Conservation (phyloP, 1,140 invertebrate species). For the Trichonephila clavata region DNA sequence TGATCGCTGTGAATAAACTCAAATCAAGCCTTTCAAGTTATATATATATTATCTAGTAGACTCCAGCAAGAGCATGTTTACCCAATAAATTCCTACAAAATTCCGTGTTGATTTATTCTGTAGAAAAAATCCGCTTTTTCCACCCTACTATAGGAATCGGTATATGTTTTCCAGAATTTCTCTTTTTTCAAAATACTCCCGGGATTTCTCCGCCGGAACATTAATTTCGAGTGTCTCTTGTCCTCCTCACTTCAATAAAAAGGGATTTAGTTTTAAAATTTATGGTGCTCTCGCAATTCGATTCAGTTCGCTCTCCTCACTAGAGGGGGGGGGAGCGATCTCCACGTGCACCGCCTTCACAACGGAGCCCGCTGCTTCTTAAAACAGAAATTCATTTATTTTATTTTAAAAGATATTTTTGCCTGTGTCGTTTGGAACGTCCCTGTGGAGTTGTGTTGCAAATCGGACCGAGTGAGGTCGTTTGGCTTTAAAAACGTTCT, state of each 20-base stretch:
- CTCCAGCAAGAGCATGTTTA: too few relatives aligned
- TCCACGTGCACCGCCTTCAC: neutral
- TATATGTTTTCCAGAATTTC: neutral
- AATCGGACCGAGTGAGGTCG: neutral
- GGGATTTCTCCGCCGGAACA: neutral
- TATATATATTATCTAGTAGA: too few relatives aligned
- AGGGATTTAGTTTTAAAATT: constrained; percentile 27
- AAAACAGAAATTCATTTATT: constrained; percentile 15
- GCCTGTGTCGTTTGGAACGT: neutral
- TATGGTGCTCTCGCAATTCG: neutral
- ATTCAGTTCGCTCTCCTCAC: neutral
- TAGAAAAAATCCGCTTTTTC: neutral
- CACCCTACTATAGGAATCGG: neutral
- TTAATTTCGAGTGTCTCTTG: constrained; percentile 7
- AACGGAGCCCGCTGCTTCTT: neutral
- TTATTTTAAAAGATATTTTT: neutral
- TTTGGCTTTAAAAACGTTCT: too few relatives aligned
- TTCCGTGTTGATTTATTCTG: neutral
- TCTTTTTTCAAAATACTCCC: neutral
- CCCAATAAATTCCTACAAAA: neutral
- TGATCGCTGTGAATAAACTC: too few relatives aligned
- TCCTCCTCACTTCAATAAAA: neutral
- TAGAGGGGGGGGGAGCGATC: neutral
- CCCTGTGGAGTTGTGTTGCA: neutral
- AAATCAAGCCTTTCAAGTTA: too few relatives aligned